phyloP scores from a whole-genome alignment of 2,888 invertebrate species.

The Geotrupes spiniger region DNA sequence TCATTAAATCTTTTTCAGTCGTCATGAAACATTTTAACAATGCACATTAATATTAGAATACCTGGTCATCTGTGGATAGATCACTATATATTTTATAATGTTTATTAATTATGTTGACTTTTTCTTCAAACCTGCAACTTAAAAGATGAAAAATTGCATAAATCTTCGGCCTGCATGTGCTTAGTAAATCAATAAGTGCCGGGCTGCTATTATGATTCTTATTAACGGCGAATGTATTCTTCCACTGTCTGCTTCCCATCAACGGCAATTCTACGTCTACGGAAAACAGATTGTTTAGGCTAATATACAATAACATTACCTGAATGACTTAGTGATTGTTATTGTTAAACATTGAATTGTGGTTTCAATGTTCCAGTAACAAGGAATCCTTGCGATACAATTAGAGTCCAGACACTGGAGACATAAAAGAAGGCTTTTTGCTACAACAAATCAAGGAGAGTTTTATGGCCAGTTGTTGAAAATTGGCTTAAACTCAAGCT shows the following conservation, averaged over 20 bases:
- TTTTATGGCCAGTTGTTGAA: too few relatives aligned
- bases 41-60: too few relatives aligned
- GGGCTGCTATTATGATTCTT: constrained; percentile 41
- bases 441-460: too few relatives aligned
- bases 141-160: constrained; percentile 49
- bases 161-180: constrained; percentile 51
- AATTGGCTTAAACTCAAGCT: too few relatives aligned
- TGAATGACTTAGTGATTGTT: too few relatives aligned
- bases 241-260: constrained; percentile 48
- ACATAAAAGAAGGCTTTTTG: too few relatives aligned
- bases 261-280: constrained; percentile 46
- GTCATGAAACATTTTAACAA: too few relatives aligned
- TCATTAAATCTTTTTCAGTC: background rate
- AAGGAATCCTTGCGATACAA: too few relatives aligned
- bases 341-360: too few relatives aligned
- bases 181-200: constrained; percentile 45
- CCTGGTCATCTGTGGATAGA: constrained; percentile 9
- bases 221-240: constrained; percentile 35
- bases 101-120: constrained; percentile 42
- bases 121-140: constrained; percentile 38
- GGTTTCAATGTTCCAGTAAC: too few relatives aligned
- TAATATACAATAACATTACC: too few relatives aligned
- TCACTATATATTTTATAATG: constrained; percentile 42
- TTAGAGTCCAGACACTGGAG: too few relatives aligned
- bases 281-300: background rate